Evolutionary conservation across 1,140 invertebrate species (phyloP), one percentile per base, ranked within the genome.

Genomic region (Pemphigus obesinymphae): DNA sequence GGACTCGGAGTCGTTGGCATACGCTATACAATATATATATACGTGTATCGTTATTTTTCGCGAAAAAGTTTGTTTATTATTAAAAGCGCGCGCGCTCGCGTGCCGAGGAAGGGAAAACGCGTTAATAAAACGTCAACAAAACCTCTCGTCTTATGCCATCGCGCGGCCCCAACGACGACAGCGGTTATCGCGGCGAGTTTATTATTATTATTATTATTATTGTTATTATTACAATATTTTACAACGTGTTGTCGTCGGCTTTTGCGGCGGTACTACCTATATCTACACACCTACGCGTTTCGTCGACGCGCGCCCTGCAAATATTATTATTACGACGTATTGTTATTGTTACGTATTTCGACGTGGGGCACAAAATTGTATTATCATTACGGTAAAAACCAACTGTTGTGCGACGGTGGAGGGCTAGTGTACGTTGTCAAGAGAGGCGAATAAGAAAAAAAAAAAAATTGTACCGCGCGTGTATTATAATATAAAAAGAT

Each of bases 271-370:
- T 6, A 31, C 17, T 26, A 26, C 23, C 23, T n/a, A n/a, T n/a
- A n/a, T n/a, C n/a, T n/a, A n/a, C n/a, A n/a, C n/a, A n/a, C n/a
- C n/a, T n/a, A n/a, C n/a, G n/a, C n/a, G n/a, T n/a, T n/a, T n/a
- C n/a, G 34, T 17, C 63, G 63, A 34, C 34, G 63, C 34, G 37
- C 23, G 66, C 37, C n/a, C n/a, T 45, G 66, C 66, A 70, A 70
- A 70, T 70, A 70, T 70, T 70, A 45, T 70, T 43, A 70, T 70
- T 70, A 45, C 37, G 34, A 31, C 55, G 58, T 70, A 70, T 26
- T 70, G 66, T 70, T 70, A 70, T 70, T 70, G 66, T 70, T 70
- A 70, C n/a, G n/a, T n/a, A n/a, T n/a, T 70, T 70, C 66, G 37
- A 20, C 20, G 63, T 13, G n/a, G 63, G 10, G 26, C 3, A 66